These are phyloP conservation scores for Tyrannus savana DNA, from an alignment of 2,113 vertebrate species.

Conservation along the genomic window DNA sequence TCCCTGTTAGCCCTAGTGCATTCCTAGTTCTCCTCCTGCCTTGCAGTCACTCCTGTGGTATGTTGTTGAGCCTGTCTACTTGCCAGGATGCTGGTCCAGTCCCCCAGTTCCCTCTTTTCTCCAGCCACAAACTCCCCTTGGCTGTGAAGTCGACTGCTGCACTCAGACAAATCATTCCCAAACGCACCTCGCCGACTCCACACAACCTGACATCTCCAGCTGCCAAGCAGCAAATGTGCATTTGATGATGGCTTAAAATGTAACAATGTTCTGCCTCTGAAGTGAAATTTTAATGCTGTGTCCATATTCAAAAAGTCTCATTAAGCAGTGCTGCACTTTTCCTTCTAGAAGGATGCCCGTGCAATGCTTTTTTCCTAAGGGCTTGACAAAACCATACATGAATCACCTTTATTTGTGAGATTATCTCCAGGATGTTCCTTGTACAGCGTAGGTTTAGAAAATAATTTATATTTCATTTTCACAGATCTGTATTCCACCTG, in stretches of 20 bases:
- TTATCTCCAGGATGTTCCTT: neutral
- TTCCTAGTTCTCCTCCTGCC: neutral
- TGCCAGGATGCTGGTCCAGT: neutral
- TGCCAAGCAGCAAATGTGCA: slow-evolving; percentile 21
- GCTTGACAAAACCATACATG: neutral
- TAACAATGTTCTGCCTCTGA: neutral
- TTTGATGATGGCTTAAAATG: slow-evolving; percentile 1
- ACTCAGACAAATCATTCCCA: neutral
- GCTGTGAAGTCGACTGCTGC: neutral
- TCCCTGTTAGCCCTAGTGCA: neutral
- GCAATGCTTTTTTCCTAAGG: neutral
- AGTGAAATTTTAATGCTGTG: slow-evolving; percentile 24
- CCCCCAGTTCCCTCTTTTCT: neutral
- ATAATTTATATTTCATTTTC: neutral
- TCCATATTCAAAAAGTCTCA: slow-evolving; percentile 28
- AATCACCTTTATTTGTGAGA: neutral
- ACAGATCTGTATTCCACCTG: neutral
- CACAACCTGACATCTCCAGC: neutral
- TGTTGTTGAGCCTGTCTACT: neutral
- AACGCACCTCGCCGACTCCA: neutral
- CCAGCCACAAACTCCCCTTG: neutral
- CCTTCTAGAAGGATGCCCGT: neutral
- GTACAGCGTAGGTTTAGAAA: neutral
- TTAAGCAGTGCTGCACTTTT: neutral
- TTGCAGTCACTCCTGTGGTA: rapidly evolving